Evolutionary conservation across 2,888 invertebrate genomes (phyloP).

Genomic region (Cephus pulcher): DNA sequence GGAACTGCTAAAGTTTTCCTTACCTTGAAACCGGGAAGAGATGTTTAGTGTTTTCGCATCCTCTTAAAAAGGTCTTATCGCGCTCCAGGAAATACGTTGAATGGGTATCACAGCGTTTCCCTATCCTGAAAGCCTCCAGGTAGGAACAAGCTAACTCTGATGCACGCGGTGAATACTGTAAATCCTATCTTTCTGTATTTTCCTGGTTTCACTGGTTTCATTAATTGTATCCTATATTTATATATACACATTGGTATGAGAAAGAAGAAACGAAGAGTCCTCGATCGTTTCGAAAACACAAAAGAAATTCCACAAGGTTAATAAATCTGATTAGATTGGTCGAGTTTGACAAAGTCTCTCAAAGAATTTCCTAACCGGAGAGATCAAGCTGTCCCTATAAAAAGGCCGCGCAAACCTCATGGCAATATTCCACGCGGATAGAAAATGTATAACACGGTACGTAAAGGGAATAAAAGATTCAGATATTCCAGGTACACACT

Average conservation of each 20-base stretch:
- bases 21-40: not conserved
- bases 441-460: not conserved
- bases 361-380: not conserved
- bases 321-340: not conserved
- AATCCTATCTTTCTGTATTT: not conserved
- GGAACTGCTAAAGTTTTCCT: not conserved
- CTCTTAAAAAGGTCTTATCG: conserved; percentile 56
- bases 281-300: not conserved
- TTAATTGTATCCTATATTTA: not conserved
- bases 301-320: not conserved
- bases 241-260: too few relatives aligned
- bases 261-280: not conserved
- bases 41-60: conserved; percentile 35
- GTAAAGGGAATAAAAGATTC: not conserved
- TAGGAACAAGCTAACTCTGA: not conserved
- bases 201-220: not conserved
- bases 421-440: not conserved
- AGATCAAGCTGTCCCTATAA: not conserved
- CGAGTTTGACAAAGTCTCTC: not conserved
- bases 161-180: not conserved
- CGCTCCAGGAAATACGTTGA: conserved; percentile 51
- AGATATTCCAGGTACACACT: not conserved
- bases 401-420: not conserved
- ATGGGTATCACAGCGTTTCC: conserved; percentile 40
- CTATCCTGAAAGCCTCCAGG: conserved; percentile 24